Evolutionary conservation across 53 echinoderm and acorn worm species (phyloP), one percentile per base, ranked within the genome.

Genomic region (Hippasteria phrygiana): DNA sequence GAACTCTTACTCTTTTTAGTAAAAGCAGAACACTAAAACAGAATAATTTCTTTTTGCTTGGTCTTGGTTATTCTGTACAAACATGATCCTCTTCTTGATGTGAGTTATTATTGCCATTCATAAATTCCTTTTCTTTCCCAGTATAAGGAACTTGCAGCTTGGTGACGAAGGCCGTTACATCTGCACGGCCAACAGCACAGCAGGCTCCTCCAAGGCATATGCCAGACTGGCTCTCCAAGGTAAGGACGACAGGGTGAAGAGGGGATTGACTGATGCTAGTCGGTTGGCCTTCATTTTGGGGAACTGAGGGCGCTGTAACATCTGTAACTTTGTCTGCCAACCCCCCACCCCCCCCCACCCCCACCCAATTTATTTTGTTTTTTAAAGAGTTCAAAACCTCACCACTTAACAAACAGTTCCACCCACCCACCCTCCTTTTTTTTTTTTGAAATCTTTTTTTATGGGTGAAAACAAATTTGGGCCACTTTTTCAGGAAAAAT

Each of bases 161-260:
- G 93, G 92, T 4, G 96, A 99, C 53, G 96, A 94, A n/a, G 99
- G 99, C 0, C 73, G 94, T 27, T 99, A 93, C 51, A 81, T 96
- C 35, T 99, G 96, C 26, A 94, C 90, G 4, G 96, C 94, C 29
- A 86, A 90, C 47, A 99, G 94, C 90, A 76, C 89, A 12, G 99
- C 95, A 40, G 99, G 99, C 1, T 89, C 96, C 31, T 89, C 92
- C 47, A 94, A 92, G 54, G 90, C 90, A 18, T 94, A 87, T 47
- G 70, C 88, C 2, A 81, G 92, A 48, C 96, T 96, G 12, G 33
- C 90, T 34, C 62, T 96, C 24, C 99, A 99, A 79, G 99, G 99
- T 99, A 87, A 88, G 78, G 4, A 54, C 9, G 24, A 28, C 36
- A 26, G 17, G 50, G 34, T 1, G 46, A 11, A 5, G 6, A 45